Base-by-base conservation (phyloP, 2,797 vertebrate species). In the Chaetophractus vellerosus region DNA sequence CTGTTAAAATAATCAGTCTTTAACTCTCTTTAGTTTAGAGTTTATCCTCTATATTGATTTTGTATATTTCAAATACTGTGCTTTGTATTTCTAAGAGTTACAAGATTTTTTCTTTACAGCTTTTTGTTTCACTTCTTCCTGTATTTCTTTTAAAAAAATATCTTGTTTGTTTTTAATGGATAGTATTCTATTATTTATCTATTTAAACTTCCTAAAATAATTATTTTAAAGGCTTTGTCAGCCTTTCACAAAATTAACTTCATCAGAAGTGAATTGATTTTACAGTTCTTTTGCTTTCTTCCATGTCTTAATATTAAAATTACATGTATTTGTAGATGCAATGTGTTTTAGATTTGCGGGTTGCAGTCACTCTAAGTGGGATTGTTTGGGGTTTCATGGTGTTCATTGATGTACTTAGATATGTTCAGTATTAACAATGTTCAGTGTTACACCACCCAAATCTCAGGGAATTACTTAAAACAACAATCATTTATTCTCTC, bases 61-160 rank as follows among this genome's bases (percentile, higher is more conserved):
- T 52, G 45, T 59, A 66, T 41, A 19, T 76, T 92, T 95, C 14
- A 45, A 50, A 76, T 76, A 24, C 31, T 69, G 14, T 16, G 9
- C 10, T 82, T 69, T 92, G 71, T 83, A 69, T 76, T 55, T 55
- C 63, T 11, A 71, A 61, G 28, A 45, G 31, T 75, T 41, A 76
- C 6, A 71, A 8, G 55, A 69, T 68, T 55, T 64, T 79, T 76
- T 93, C 55, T 71, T 55, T 81, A 2, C 50, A 83, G 61, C 15
- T 55, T 33, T n/a, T 84, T 38, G 71, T 85, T 88, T 79, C 66
- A 90, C 84, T 80, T 80, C n/a, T 31, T 69, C 33, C 5, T 41
- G 63, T 50, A 79, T 82, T 76, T 71, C 18, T 72, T 90, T 75
- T 71, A 38, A 91, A 91, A 91, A 91, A 64, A 45, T 45, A 45